phyloP scores from a whole-genome alignment of 2,797 vertebrate species.

The Falco naumanni region DNA sequence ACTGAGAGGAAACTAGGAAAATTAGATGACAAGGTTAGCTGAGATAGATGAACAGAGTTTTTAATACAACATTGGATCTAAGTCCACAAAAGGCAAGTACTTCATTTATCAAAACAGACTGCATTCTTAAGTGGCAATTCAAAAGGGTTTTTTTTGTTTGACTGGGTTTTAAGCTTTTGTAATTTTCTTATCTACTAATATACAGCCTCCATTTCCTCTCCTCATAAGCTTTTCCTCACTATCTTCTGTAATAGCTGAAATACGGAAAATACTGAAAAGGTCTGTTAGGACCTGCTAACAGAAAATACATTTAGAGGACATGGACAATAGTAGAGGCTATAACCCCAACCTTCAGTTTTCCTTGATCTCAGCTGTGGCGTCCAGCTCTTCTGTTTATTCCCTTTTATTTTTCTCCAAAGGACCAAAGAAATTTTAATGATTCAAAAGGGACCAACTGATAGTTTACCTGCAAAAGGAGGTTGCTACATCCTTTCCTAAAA shows the following conservation, averaged over 20 bases:
- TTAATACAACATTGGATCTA: background rate
- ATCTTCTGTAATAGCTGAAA: background rate
- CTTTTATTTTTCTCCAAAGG: background rate
- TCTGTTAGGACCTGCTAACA: background rate
- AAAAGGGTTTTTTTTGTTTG: rapidly evolving
- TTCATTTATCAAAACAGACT: background rate
- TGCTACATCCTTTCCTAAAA: background rate
- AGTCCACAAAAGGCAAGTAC: background rate
- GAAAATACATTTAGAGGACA: background rate
- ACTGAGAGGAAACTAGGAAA: background rate
- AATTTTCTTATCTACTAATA: background rate
- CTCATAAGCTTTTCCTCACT: background rate
- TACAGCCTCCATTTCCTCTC: background rate
- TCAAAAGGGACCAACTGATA: background rate
- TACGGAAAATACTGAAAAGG: background rate
- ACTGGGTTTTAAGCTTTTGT: background rate
- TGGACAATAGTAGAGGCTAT: background rate
- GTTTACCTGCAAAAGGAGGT: background rate
- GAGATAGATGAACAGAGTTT: background rate
- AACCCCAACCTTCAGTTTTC: background rate
- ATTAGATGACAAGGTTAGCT: background rate
- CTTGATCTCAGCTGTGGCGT: background rate
- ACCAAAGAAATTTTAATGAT: background rate
- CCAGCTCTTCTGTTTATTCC: background rate
- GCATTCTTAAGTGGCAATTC: background rate